Conservation (phyloP, 53 echinoderm and acorn worm genomes). For the Zoroaster sp. region DNA sequence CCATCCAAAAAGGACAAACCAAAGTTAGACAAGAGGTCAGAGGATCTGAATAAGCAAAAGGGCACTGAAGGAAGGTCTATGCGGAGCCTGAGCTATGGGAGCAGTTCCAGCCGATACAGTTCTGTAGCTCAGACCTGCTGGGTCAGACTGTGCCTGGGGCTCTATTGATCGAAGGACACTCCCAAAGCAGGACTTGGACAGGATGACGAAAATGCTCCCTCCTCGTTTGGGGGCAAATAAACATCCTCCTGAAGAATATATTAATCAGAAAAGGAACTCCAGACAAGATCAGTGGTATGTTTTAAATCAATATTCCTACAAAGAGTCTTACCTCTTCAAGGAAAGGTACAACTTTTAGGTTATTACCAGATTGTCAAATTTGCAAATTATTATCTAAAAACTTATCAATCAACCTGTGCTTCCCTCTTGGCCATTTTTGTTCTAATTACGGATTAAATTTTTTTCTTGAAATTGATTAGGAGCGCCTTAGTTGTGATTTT, state of each 20-base stretch:
- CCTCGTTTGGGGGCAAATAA: background rate
- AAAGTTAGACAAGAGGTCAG: constrained; percentile 5
- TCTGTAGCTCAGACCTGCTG: constrained; percentile 63
- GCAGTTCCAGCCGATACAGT: constrained; percentile 73
- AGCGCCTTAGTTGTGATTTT: too few species aligned
- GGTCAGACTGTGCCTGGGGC: background rate
- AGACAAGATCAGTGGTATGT: constrained; percentile 10
- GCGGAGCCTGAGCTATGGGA: constrained; percentile 66
- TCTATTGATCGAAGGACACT: background rate
- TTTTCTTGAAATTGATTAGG: too few species aligned
- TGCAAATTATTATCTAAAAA: too few species aligned
- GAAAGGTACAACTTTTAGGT: too few species aligned
- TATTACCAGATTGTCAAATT: too few species aligned
- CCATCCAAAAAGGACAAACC: constrained; percentile 16
- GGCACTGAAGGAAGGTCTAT: constrained; percentile 47
- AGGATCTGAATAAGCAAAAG: constrained; percentile 7
- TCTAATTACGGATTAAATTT: too few species aligned
- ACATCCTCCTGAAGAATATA: background rate
- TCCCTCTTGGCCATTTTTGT: too few species aligned
- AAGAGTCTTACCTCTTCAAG: too few species aligned
- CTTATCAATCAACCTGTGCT: too few species aligned
- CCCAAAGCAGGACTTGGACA: background rate
- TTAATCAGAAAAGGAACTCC: background rate
- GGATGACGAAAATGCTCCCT: background rate
- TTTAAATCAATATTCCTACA: too few species aligned